Base-by-base conservation (phyloP, 2,113 vertebrate genomes). In the Hippocampus mohnikei region DNA sequence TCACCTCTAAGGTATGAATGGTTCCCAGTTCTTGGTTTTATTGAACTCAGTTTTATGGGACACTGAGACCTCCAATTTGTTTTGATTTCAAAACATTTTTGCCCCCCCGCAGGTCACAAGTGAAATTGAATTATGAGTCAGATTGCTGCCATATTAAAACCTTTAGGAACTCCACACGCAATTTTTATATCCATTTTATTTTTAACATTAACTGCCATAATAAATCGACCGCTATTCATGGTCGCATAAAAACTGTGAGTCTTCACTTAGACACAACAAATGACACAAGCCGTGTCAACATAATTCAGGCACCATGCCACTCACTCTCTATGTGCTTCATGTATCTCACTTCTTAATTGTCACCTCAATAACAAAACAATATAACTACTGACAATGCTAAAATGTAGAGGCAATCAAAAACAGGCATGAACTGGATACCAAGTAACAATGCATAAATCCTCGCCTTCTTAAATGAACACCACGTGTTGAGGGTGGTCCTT, bases 41-140 rank as follows among this genome's bases (percentile, higher is more conserved):
- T 61, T 77, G 42, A 63, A 37, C 68, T 69, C 61, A 77, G 68
- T 56, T 85, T 85, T 74, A 70, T 66, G 62, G 69, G 83, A 73
- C 27, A 60, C 27, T 18, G 15, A 5, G 27, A 60, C 58, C 58
- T 29, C 25, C 5, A 15, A 59, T 33, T 60, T 33, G 58, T 60
- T 60, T 29, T 3, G 13, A 60, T 60, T 60, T 58, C 27, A 18
- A 29, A 60, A 33, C 13, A 59, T 59, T 59, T 29, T 59, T 27
- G n/a, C 7, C 12, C 13, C 7, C 5, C 56, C 25, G 12, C 2
- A 59, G 23, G 56, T 29, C 27, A 59, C 29, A 25, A 5, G 13
- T 59, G 55, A 25, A 25, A 29, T 59, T 29, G 13, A 29, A 59
- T 29, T 59, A 7, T 16, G 13, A 12, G 8, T 55, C n/a, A 23